Evolutionary conservation across 2,888 invertebrate genomes (phyloP).

Genomic region (Caenorhabditis sp.): DNA sequence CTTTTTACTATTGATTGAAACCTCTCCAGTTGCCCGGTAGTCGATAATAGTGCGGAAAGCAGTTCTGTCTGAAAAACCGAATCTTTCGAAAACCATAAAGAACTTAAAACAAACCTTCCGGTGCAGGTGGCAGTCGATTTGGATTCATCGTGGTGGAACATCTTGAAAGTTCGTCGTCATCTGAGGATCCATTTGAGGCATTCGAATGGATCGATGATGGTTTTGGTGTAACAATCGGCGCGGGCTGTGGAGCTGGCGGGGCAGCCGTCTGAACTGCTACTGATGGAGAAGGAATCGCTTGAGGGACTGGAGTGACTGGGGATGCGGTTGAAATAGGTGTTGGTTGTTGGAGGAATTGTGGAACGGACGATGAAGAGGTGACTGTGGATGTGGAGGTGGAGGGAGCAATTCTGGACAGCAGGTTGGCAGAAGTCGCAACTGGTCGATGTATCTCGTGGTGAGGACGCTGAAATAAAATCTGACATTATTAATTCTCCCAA

Average conservation of each 20-base stretch:
- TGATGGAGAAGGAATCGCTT: conserved; percentile 18
- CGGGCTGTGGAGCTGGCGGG: not conserved
- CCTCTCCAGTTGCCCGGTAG: conserved; percentile 8
- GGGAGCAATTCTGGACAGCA: not conserved
- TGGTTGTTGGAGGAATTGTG: not conserved
- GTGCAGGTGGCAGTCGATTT: conserved; percentile 28
- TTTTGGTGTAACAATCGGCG: not conserved
- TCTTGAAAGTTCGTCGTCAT: conserved; percentile 13
- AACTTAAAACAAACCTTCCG: conserved; percentile 6
- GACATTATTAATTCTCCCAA: not conserved
- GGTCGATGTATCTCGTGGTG: conserved; percentile 23
- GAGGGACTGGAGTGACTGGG: not conserved
- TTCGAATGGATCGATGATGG: conserved; percentile 17
- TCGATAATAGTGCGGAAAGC: conserved; percentile 17
- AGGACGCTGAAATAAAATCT: conserved; percentile 4
- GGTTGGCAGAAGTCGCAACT: conserved; percentile 15
- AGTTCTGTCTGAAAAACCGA: conserved; percentile 31
- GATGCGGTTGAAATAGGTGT: not conserved
- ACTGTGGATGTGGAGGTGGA: not conserved
- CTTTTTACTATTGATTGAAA: not conserved
- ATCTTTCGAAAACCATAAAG: too few species aligned
- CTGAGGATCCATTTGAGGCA: conserved; percentile 20
- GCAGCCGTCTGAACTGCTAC: conserved; percentile 39
- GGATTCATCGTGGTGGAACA: not conserved
- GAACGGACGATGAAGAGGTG: conserved; percentile 17